Evolutionary conservation across 2,888 invertebrate species (phyloP), one percentile per base, ranked within the genome.

Genomic region (Anthoptus insignis): DNA sequence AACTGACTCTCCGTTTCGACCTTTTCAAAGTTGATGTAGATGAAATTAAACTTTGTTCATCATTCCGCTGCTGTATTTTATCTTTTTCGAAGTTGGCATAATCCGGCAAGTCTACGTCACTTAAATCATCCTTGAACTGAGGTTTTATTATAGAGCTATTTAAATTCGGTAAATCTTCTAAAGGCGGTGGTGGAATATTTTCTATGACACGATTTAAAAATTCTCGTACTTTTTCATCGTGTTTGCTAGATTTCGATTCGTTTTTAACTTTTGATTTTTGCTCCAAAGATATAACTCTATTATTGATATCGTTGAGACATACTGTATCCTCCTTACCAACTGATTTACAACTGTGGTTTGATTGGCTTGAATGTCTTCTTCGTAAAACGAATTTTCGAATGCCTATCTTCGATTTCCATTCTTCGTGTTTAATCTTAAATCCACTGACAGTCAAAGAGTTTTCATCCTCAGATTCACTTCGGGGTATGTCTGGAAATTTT

Each of bases 401-500:
- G 34, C 76, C 73, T 70, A 90, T 81, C 69, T 88, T 92, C 1
- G 86, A 81, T 76, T 86, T 87, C 90, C 92, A 90, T 68, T 89
- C 83, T 42, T 75, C 73, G 65, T 91, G 86, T 77, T 91, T 92
- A 27, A 65, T 79, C 73, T 74, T 77, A 73, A 92, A 92, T 32
- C 90, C 91, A 29, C 76, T 82, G 7, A 91, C 69, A 53, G 86
- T 87, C 39, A 91, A 68, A 1, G 90, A 84, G 64, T 80, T 87
- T 69, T 92, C 92, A 29, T 91, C 93, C 59, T 93, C 93, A 0
- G 92, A 92, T 76, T 91, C 91, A 70, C 93, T 92, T 77, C 91
- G 81, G 0, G 87, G 85, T 80, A 93, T 90, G 49, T 92, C 91
- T 1, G 91, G 91, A 68, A 81, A 82, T 69, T 84, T 90, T 0